Conservation (phyloP, 2,888 invertebrate species). For the Ophioninae sp. region DNA sequence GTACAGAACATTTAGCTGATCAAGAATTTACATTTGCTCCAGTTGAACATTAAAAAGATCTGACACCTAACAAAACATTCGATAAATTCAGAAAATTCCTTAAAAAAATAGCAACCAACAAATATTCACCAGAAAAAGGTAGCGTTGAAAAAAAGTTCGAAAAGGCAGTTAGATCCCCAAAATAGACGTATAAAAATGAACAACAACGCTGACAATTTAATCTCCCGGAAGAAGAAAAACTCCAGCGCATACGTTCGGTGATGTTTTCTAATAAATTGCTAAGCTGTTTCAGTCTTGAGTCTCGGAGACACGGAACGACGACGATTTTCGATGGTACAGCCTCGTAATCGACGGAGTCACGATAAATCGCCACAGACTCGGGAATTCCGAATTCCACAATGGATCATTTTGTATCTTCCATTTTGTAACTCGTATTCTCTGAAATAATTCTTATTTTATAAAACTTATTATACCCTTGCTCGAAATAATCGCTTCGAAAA, state of each 20-base stretch:
- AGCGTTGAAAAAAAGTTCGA: not conserved
- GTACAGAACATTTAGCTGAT: too few relatives aligned
- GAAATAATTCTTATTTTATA: not conserved
- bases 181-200: not conserved
- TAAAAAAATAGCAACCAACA: not conserved
- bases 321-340: constrained; percentile 38
- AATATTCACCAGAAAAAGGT: too few relatives aligned
- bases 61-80: not conserved
- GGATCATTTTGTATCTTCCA: constrained; percentile 2
- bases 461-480: not conserved
- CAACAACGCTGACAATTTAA: not conserved
- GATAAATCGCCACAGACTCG: constrained; percentile 1
- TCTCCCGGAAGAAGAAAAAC: not conserved
- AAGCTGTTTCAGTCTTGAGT: constrained; percentile 50
- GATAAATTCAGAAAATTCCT: not conserved
- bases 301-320: constrained; percentile 11
- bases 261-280: constrained; percentile 6
- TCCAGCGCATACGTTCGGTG: not conserved
- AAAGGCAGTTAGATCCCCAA: not conserved
- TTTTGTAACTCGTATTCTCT: not conserved
- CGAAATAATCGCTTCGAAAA: not conserved
- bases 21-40: too few relatives aligned
- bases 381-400: constrained; percentile 5
- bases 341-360: constrained; percentile 36
- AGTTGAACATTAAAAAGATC: not conserved